Base-by-base conservation (phyloP, 1,140 invertebrate species). In the Teleopsis dalmanni region DNA sequence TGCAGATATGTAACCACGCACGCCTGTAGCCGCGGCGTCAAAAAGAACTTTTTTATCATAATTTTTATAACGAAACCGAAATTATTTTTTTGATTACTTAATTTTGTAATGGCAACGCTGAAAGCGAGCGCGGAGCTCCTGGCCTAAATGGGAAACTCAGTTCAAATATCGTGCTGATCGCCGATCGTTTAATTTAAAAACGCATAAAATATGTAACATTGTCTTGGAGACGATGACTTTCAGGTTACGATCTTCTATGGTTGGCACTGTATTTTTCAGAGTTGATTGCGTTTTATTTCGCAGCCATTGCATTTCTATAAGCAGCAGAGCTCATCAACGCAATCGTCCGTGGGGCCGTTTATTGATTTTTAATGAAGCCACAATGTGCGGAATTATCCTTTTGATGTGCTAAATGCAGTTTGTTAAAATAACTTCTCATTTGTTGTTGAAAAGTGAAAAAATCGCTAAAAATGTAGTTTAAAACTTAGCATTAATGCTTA, bases 361-460 rank as follows among this genome's bases (percentile, higher is more conserved):
- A 61, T 64, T 64, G 61, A 61, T 64, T 64, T 62, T 64, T 62
- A 65, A 65, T 65, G 59, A 65, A 65, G 56, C 62, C 38, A 56
- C n/a, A 36, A 25, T 18, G 45, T 16, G 45, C 47, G 47, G 52
- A 51, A 34, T 35, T 37, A 21, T 21, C 18, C 34, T 27, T 47
- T 47, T 47, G 45, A 62, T 43, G 55, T 42, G 40, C 4, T 1
- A 4, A 13, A 5, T 13, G 25, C n/a, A n/a, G n/a, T n/a, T n/a
- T n/a, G n/a, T 7, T 18, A 8, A 16, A 37, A 19, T 7, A 18
- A 37, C 14, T 37, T 37, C 29, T 31, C 9, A 31, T 31, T 31
- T 31, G 9, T n/a, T 9, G 9, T 31, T n/a, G 29, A n/a, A n/a
- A n/a, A n/a, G n/a, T n/a, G n/a, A n/a, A n/a, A n/a, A n/a, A n/a